phyloP scores from a whole-genome alignment of 1,140 invertebrate genomes.

The Zaprionus vittiger region DNA sequence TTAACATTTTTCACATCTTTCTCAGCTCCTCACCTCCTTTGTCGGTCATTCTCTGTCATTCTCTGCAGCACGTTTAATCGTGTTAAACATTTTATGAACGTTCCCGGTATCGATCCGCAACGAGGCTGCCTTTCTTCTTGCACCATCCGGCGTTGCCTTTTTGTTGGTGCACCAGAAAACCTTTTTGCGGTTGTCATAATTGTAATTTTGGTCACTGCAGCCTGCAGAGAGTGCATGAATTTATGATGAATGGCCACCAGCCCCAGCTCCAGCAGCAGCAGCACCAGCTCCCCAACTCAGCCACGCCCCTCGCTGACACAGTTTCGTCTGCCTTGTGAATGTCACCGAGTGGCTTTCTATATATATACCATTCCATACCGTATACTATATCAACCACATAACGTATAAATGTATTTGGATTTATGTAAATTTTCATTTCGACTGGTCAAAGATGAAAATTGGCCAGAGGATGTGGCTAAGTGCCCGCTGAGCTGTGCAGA shows the following conservation, averaged over 20 bases:
- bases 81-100: slow-evolving; percentile 79
- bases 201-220: slow-evolving; percentile 82
- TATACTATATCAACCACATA: slow-evolving; percentile 15
- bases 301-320: slow-evolving; percentile 56
- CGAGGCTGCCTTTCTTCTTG: slow-evolving; percentile 1
- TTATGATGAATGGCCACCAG: slow-evolving; percentile 64
- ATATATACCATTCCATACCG: slow-evolving; percentile 18
- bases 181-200: slow-evolving; percentile 83
- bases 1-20: slow-evolving; percentile 43
- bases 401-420: slow-evolving; percentile 54
- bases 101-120: slow-evolving; percentile 16
- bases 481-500: slow-evolving; percentile 56
- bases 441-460: slow-evolving; percentile 54
- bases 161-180: slow-evolving; percentile 79
- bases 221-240: slow-evolving; percentile 70
- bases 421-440: slow-evolving; percentile 55
- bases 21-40: slow-evolving; percentile 30
- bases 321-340: slow-evolving; percentile 64
- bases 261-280: neutral
- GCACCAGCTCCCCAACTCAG: slow-evolving; percentile 6
- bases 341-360: slow-evolving; percentile 53
- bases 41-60: slow-evolving; percentile 17
- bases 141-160: slow-evolving; percentile 33
- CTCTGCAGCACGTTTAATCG: slow-evolving; percentile 66
- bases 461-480: slow-evolving; percentile 63